These are phyloP conservation scores for Loris lydekkerianus DNA, from an alignment of 2,797 vertebrate genomes.

Conservation along the genomic window DNA sequence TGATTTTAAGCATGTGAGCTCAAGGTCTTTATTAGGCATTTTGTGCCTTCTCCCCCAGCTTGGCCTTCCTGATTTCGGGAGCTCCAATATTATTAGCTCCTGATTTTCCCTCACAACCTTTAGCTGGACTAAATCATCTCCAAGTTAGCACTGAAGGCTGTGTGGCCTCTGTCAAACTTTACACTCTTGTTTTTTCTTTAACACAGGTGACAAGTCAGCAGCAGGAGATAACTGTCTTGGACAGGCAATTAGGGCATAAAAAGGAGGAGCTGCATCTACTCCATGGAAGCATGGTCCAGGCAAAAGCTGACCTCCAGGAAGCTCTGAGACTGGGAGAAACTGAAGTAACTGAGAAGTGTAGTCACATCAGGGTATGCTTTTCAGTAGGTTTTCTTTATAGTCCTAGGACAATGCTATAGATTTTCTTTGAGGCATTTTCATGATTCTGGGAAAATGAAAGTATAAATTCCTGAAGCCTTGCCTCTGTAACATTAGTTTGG, in stretches of 20 bases:
- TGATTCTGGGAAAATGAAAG: neutral
- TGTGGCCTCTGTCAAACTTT: neutral
- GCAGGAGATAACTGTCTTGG: slow-evolving; percentile 88
- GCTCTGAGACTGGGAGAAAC: slow-evolving; percentile 89
- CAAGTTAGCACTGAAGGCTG: neutral
- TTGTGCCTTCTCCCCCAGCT: neutral
- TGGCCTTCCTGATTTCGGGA: neutral
- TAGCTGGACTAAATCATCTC: neutral
- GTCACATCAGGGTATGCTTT: slow-evolving; percentile 88
- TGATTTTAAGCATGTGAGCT: neutral
- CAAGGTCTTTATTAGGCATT: neutral
- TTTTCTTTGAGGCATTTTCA: slow-evolving; percentile 38
- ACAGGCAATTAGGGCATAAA: slow-evolving; percentile 87
- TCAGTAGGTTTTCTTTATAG: neutral
- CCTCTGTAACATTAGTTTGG: neutral
- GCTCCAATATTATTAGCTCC: neutral
- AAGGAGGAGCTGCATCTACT: slow-evolving; percentile 89
- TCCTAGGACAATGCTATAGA: neutral
- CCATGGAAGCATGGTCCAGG: slow-evolving; percentile 88
- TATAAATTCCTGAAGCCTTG: neutral
- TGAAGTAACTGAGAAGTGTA: slow-evolving; percentile 88
- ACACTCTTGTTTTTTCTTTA: neutral
- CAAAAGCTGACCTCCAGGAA: slow-evolving; percentile 87
- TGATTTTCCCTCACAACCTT: neutral
- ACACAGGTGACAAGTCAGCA: slow-evolving; percentile 88